Evolutionary conservation across 2,113 vertebrate genomes (phyloP).

Genomic region (Ochotona princeps): DNA sequence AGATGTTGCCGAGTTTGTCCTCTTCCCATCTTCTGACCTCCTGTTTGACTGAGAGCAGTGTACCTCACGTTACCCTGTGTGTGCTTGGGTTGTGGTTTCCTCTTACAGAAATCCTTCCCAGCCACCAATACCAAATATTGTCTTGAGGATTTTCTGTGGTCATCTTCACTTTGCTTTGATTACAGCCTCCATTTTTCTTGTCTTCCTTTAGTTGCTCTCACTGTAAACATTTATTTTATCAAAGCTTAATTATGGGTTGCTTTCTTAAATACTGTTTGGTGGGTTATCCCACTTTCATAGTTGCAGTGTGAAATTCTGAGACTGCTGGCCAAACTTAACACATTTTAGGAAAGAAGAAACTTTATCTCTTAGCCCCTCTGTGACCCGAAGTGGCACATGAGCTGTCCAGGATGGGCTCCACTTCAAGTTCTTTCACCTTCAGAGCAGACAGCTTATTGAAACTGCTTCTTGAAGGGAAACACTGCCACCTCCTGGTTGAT

Average conservation of each 20-base stretch:
- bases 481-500: slow-evolving; percentile 76
- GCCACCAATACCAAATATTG: not conserved
- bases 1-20: not conserved
- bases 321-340: slow-evolving; percentile 24
- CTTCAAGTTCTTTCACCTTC: not conserved
- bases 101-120: not conserved
- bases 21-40: not conserved
- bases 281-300: slow-evolving; percentile 5
- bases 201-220: slow-evolving; percentile 14
- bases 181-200: not conserved
- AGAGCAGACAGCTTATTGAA: not conserved
- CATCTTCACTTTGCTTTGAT: slow-evolving; percentile 6
- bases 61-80: not conserved
- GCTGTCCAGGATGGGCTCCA: not conserved
- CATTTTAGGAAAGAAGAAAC: slow-evolving; percentile 33
- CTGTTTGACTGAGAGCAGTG: not conserved
- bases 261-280: slow-evolving; percentile 24
- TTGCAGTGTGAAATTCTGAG: slow-evolving; percentile 37
- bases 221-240: slow-evolving; percentile 17
- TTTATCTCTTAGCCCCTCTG: not conserved
- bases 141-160: slow-evolving; percentile 3
- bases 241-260: slow-evolving; percentile 31
- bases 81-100: not conserved
- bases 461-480: slow-evolving; percentile 49
- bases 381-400: not conserved